phyloP scores from a whole-genome alignment of 1,140 invertebrate species.

The Drosophila ficusphila region DNA sequence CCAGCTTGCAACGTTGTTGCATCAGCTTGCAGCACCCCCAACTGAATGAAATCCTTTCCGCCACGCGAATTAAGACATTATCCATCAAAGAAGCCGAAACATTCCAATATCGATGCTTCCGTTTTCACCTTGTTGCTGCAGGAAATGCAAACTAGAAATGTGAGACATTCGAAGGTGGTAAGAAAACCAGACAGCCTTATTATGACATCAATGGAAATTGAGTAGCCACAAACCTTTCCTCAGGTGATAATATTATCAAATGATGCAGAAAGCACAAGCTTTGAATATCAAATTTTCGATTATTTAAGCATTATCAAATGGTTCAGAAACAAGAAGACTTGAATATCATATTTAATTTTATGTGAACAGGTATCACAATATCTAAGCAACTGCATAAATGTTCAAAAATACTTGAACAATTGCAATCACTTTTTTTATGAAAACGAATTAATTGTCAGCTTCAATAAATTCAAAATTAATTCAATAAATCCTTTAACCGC shows the following conservation, averaged over 20 bases:
- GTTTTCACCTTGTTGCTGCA: constrained; percentile 11
- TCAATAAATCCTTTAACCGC: too few relatives aligned
- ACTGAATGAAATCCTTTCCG: constrained; percentile 19
- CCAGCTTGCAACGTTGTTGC: constrained; percentile 12
- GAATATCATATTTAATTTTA: too few relatives aligned
- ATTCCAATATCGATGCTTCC: constrained; percentile 24
- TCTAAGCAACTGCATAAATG: too few relatives aligned
- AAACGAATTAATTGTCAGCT: background rate
- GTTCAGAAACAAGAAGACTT: too few relatives aligned
- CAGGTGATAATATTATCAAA: background rate
- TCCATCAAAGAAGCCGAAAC: constrained; percentile 19
- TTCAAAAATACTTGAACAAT: too few relatives aligned
- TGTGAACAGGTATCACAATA: too few relatives aligned
- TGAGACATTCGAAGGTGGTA: background rate
- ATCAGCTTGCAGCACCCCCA: constrained; percentile 17
- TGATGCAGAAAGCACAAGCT: too few relatives aligned
- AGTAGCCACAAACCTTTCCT: background rate
- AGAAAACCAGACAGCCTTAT: background rate
- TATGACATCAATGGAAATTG: constrained; percentile 11
- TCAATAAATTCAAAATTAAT: too few relatives aligned
- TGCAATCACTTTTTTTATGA: too few relatives aligned
- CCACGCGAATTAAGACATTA: background rate
- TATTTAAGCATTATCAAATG: too few relatives aligned
- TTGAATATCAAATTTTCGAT: background rate
- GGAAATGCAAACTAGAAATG: constrained; percentile 27